These are phyloP conservation scores for Spodoptera exigua DNA, from an alignment of 2,888 invertebrate genomes.

Conservation along the genomic window DNA sequence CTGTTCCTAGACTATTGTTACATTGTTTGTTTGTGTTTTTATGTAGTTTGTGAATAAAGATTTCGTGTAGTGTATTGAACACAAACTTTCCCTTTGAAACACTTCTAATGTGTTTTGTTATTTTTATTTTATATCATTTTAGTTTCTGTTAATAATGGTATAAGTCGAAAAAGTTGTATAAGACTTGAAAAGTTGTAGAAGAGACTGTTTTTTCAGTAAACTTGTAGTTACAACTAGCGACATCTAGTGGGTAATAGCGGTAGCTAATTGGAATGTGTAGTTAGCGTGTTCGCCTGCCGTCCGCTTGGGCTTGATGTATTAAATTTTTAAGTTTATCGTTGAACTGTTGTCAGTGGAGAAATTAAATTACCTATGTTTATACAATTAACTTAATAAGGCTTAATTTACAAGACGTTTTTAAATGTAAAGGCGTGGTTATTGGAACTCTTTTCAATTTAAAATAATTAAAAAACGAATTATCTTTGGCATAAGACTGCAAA, in stretches of 20 bases:
- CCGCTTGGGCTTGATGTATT: no score
- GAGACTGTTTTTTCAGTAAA: not conserved
- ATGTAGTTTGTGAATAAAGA: not conserved
- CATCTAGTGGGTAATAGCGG: slow-evolving; percentile 70
- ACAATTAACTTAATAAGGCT: no score
- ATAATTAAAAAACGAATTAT: no score
- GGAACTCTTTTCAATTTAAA: no score
- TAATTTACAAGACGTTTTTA: no score
- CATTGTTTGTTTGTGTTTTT: slow-evolving; percentile 16
- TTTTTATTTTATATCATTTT: not conserved
- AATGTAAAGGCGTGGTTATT: no score
- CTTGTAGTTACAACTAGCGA: slow-evolving; percentile 37
- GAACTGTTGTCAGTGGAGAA: no score
- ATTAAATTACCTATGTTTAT: no score
- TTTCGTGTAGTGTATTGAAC: slow-evolving; percentile 1
- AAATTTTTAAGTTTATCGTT: no score
- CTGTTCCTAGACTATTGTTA: slow-evolving; percentile 37
- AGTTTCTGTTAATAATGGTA: no score
- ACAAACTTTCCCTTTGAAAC: slow-evolving; percentile 1
- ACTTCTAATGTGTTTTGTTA: not conserved
- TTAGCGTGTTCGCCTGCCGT: no score
- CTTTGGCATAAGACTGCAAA: no score
- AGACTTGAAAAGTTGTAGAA: not conserved
- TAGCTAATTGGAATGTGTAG: not conserved
- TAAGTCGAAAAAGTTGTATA: not conserved